Evolutionary conservation across 1,140 invertebrate species (phyloP), one percentile per base, ranked within the genome.

Genomic region (Drosophila baimaii): DNA sequence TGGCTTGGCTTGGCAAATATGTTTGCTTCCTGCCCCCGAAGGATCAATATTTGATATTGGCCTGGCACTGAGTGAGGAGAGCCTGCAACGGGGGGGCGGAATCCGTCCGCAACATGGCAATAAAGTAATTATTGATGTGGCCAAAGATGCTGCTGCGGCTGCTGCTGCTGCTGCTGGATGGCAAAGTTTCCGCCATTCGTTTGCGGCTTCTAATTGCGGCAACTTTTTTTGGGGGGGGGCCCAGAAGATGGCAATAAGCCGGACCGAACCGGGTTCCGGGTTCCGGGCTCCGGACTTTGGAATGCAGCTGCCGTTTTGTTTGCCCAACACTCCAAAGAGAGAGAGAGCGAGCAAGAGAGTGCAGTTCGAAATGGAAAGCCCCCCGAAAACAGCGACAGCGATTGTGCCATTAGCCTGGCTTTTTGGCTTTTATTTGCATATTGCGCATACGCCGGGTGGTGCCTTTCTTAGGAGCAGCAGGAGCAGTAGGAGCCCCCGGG

Each of bases 381-480:
- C 46, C 21, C 33, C 27, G n/a, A 17, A 29, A 41, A 35, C n/a
- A n/a, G 21, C 23, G 21, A 52, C 46, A 39, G 21, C 57, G 63
- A 55, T 71, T 62, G 54, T 75, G 41, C 54, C 39, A 64, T 63
- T 62, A 75, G 72, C 57, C 39, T 47, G 44, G 10, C 2, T 19
- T 43, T 19, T 49, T 29, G n/a, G 46, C 64, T 62, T 62, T 71
- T 71, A 86, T 88, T 88, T 86, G 84, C 82, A 88, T 86, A 88
- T 83, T 79, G 77, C 70, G 79, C 69, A 86, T 71, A 81, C 75
- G 70, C 70, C 49, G 47, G 41, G 81, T 59, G 56, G 44, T 15
- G 33, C 55, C 13, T n/a, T n/a, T n/a, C n/a, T n/a, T n/a, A n/a
- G n/a, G n/a, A n/a, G n/a, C n/a, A n/a, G n/a, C n/a, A n/a, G 29